phyloP scores from a whole-genome alignment of 2,797 vertebrate species.

The Sebastolobus alascanus region DNA sequence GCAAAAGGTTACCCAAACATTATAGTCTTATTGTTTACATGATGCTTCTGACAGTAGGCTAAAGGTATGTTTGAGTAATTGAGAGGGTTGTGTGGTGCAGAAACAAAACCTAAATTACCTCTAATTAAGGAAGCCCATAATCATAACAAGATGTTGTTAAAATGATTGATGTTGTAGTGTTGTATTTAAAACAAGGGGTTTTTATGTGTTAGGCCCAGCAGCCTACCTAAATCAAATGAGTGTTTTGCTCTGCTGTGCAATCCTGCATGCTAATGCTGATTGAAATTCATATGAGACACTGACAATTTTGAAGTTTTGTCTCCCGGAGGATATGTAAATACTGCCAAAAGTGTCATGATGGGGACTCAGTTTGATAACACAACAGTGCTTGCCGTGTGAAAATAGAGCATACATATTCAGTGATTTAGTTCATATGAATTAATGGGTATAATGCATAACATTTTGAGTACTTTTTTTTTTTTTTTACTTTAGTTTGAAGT shows the following conservation, averaged over 20 bases:
- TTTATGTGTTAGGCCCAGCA: neutral
- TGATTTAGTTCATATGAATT: neutral
- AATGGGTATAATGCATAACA: neutral
- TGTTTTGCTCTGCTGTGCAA: constrained; percentile 9
- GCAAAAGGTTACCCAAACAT: neutral
- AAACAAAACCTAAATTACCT: constrained; percentile 2
- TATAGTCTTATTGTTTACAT: neutral
- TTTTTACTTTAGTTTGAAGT: neutral
- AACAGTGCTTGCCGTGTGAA: neutral
- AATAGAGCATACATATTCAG: constrained; percentile 15
- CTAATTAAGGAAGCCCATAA: constrained; percentile 1
- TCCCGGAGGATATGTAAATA: constrained; percentile 10
- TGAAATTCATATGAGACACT: constrained; percentile 42
- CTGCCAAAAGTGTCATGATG: neutral
- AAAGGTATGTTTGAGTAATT: neutral
- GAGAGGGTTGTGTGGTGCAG: neutral
- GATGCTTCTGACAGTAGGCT: neutral
- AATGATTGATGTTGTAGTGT: neutral
- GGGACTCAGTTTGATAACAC: constrained; percentile 3
- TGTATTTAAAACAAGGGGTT: neutral
- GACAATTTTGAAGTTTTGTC: neutral
- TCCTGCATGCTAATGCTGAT: constrained; percentile 6
- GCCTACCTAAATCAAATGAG: neutral
- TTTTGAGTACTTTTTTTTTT: neutral
- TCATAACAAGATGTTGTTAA: neutral